phyloP scores from a whole-genome alignment of 1,140 invertebrate species.

The Bombus vancouverensis region DNA sequence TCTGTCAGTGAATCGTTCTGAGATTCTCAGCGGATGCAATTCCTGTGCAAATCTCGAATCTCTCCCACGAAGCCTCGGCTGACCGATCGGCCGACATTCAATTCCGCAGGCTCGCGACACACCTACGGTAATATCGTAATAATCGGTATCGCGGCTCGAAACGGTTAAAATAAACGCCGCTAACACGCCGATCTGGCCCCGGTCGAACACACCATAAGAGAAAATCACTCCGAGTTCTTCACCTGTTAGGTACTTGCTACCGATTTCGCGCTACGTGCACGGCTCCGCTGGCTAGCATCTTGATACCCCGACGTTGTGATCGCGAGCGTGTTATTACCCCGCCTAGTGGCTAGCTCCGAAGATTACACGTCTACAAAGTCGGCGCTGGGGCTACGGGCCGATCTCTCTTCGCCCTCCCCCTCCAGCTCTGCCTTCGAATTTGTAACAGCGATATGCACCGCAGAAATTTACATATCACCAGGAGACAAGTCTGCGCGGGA shows the following conservation, averaged over 20 bases:
- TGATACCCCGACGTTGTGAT: conserved; percentile 69
- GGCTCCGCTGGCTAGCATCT: conserved; percentile 33
- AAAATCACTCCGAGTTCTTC: conserved; percentile 36
- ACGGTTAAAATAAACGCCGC: conserved; percentile 47
- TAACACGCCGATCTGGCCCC: conserved; percentile 10
- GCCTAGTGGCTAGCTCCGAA: conserved; percentile 80
- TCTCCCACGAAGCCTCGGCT: conserved; percentile 25
- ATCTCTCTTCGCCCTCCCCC: not conserved
- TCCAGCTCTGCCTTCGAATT: conserved; percentile 29
- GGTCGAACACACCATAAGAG: not conserved
- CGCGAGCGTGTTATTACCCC: conserved; percentile 80
- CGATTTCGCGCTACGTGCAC: conserved; percentile 52
- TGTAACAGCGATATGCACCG: conserved; percentile 44
- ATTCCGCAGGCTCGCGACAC: conserved; percentile 28
- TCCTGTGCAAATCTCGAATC: not conserved
- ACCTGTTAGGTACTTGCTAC: conserved; percentile 55
- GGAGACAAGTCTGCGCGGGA: conserved; percentile 48
- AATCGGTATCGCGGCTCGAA: conserved; percentile 27
- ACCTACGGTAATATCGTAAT: conserved; percentile 51
- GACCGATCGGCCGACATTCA: conserved; percentile 28
- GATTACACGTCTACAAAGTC: conserved; percentile 79
- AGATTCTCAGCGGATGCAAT: not conserved
- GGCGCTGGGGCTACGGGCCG: not conserved
- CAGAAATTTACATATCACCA: conserved; percentile 44
- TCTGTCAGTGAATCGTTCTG: not conserved